phyloP scores from a whole-genome alignment of 2,113 vertebrate genomes.

The Cavia porcellus region DNA sequence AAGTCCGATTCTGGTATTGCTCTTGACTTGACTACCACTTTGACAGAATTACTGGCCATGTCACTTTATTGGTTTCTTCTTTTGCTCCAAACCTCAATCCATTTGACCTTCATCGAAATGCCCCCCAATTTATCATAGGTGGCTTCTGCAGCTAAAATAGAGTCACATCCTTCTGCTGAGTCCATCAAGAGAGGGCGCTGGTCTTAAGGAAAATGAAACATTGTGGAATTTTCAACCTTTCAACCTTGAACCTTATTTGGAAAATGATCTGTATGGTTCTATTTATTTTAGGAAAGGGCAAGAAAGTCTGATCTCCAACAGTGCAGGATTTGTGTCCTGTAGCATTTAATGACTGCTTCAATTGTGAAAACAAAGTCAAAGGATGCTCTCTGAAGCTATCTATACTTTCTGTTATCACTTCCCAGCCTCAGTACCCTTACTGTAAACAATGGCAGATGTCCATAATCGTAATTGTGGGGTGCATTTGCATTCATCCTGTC shows the following conservation, averaged over 20 bases:
- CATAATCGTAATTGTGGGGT: background rate
- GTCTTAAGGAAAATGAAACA: background rate
- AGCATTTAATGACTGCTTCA: background rate
- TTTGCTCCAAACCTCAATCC: background rate
- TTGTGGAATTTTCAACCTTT: background rate
- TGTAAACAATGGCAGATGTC: slow-evolving; percentile 55
- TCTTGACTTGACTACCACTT: background rate
- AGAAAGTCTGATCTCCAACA: fast-evolving
- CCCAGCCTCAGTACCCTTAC: slow-evolving; percentile 15
- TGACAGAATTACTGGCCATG: background rate
- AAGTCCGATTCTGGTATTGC: background rate
- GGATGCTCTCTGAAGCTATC: background rate
- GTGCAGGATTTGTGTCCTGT: background rate
- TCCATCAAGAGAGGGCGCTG: background rate
- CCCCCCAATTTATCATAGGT: background rate
- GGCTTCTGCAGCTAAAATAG: background rate
- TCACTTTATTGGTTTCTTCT: background rate
- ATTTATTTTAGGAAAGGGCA: background rate
- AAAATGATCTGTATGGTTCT: background rate
- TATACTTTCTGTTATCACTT: background rate
- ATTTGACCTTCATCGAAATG: background rate
- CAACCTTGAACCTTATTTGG: background rate
- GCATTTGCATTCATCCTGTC: slow-evolving; percentile 14
- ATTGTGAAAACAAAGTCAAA: background rate
- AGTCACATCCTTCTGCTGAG: background rate